These are phyloP conservation scores for Tiphia femorata DNA, from an alignment of 2,888 invertebrate species.

Conservation along the genomic window DNA sequence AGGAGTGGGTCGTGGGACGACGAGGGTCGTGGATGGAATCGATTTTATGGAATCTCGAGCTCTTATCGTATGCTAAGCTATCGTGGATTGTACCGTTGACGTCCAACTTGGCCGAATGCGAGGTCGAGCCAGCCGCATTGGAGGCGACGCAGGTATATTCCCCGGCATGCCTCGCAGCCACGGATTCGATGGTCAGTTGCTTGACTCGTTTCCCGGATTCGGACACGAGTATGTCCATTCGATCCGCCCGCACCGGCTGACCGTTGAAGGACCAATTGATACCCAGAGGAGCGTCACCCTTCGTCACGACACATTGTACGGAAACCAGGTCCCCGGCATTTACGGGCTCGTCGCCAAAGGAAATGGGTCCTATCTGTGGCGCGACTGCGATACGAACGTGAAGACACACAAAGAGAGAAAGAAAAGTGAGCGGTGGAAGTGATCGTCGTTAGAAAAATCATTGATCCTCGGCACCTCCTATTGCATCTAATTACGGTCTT, in stretches of 20 bases:
- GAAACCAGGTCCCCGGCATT: conserved; percentile 84
- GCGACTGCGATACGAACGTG: conserved; percentile 70
- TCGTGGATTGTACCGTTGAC: conserved; percentile 77
- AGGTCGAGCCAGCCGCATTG: conserved; percentile 73
- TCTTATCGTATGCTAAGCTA: no score
- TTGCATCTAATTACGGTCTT: no score
- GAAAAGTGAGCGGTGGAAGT: no score
- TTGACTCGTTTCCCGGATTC: conserved; percentile 60
- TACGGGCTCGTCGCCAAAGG: conserved; percentile 82
- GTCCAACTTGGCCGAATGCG: conserved; percentile 76
- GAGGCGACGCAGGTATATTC: conserved; percentile 79
- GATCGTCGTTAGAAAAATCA: no score
- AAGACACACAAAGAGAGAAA: no score
- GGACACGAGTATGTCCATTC: conserved; percentile 53
- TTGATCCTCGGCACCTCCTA: no score
- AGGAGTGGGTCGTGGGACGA: background rate
- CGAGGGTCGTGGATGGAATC: background rate
- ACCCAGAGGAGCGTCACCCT: conserved; percentile 83
- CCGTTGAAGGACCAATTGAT: conserved; percentile 79
- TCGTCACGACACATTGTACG: conserved; percentile 79
- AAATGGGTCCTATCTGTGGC: conserved; percentile 80
- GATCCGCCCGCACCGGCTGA: conserved; percentile 52
- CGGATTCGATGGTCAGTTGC: conserved; percentile 77
- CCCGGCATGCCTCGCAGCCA: conserved; percentile 78
- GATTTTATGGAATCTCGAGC: background rate